These are phyloP conservation scores for Nemapogon koenigi DNA, from an alignment of 2,888 invertebrate genomes.

Conservation along the genomic window DNA sequence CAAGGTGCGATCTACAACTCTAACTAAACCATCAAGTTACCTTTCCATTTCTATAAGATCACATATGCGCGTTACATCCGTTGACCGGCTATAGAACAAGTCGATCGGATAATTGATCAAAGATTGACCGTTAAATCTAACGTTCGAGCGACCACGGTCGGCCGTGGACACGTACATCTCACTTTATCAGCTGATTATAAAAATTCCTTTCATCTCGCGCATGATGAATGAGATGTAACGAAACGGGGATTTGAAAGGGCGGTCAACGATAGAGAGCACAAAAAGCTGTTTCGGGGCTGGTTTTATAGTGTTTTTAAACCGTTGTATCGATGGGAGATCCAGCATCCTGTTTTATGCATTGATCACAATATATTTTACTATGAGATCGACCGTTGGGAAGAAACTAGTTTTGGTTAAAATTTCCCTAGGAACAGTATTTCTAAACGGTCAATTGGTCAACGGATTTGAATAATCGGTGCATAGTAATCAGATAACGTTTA, in stretches of 20 bases:
- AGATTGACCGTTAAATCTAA: conserved; percentile 38
- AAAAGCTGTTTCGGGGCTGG: conserved; percentile 42
- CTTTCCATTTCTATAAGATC: conserved; percentile 50
- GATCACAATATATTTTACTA: conserved; percentile 47
- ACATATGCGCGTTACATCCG: conserved; percentile 32
- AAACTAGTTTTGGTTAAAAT: conserved; percentile 55
- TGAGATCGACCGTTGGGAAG: conserved; percentile 41
- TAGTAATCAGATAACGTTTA: conserved; percentile 51
- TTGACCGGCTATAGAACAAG: conserved; percentile 25
- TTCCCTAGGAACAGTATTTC: conserved; percentile 27
- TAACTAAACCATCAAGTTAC: conserved; percentile 27
- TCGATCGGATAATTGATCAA: conserved; percentile 48
- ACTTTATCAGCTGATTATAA: conserved; percentile 46
- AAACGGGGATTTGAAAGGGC: conserved; percentile 33
- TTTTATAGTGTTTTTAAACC: conserved; percentile 44
- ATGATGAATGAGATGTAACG: conserved; percentile 40
- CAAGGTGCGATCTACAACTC: background rate
- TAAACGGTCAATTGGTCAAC: background rate
- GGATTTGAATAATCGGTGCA: conserved; percentile 26
- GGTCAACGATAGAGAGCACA: conserved; percentile 42
- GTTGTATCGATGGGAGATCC: conserved; percentile 49
- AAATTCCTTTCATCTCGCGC: conserved; percentile 43
- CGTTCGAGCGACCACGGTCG: conserved; percentile 4
- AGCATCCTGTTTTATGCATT: conserved; percentile 61
- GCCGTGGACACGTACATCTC: conserved; percentile 8